Evolutionary conservation across 2,797 vertebrate species (phyloP).

Genomic region (Pteronotus mesoamericanus): DNA sequence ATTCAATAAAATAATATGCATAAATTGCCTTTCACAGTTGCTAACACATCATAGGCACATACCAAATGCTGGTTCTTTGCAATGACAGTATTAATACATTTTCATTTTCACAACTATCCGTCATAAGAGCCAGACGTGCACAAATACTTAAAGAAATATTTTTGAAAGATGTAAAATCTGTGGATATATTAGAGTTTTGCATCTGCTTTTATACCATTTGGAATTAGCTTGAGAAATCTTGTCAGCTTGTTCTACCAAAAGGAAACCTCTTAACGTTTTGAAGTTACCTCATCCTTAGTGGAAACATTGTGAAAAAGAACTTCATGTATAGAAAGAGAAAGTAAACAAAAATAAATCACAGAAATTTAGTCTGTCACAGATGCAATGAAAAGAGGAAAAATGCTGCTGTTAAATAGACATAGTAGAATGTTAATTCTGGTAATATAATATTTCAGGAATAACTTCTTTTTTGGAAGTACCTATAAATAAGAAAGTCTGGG

Average conservation of each 20-base stretch:
- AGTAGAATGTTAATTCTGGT: not conserved
- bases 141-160: not conserved
- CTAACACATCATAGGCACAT: not conserved
- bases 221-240: not conserved
- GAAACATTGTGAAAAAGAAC: slow-evolving; percentile 15
- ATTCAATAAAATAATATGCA: not conserved
- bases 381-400: slow-evolving; percentile 28
- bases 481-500: slow-evolving; percentile 49
- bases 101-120: not conserved
- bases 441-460: slow-evolving; percentile 34
- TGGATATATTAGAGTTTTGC: not conserved
- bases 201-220: slow-evolving; percentile 23
- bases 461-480: not conserved
- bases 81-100: not conserved
- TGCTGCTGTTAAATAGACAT: slow-evolving; percentile 32
- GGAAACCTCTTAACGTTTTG: not conserved
- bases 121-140: not conserved
- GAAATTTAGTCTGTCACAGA: slow-evolving; percentile 35
- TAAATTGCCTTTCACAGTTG: not conserved
- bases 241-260: not conserved
- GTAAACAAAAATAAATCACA: slow-evolving; percentile 41
- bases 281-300: not conserved
- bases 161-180: slow-evolving; percentile 38
- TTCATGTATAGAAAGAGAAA: not conserved
- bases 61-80: not conserved